Evolutionary conservation across 2,797 vertebrate genomes (phyloP).

Genomic region (Margarornis squamiger): DNA sequence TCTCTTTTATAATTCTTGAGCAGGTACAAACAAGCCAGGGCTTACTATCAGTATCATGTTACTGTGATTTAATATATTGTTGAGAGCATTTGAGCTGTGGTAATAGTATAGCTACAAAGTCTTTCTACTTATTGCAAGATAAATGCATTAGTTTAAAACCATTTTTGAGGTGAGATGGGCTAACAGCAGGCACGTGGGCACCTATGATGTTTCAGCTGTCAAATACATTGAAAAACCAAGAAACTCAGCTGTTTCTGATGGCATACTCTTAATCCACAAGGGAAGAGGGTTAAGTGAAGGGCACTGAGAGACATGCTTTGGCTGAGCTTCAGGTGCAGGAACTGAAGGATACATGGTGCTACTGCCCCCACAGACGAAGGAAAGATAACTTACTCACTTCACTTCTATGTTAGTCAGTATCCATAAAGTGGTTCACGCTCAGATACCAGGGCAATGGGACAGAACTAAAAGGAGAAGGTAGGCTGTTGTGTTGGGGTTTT

Average conservation of each 20-base stretch:
- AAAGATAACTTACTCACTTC: background rate
- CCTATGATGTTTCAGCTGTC: background rate
- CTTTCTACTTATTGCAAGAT: background rate
- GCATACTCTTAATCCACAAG: background rate
- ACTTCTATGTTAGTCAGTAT: rapidly evolving
- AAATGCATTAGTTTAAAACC: background rate
- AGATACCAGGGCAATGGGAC: background rate
- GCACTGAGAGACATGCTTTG: background rate
- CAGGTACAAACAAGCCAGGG: background rate
- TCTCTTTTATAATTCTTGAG: background rate
- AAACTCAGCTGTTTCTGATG: background rate
- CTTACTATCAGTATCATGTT: background rate
- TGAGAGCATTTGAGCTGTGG: background rate
- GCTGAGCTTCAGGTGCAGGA: background rate
- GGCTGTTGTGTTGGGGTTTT: background rate
- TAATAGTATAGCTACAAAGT: background rate
- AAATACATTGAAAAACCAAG: background rate
- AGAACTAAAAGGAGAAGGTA: background rate
- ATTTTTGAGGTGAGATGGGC: background rate
- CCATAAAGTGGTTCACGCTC: background rate
- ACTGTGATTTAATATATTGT: background rate
- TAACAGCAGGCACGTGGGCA: background rate
- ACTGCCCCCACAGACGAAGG: background rate
- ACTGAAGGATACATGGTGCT: background rate
- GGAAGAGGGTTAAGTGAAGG: background rate